A percentile compares a stretch with the other conserved stretches of the same genome.
Evolutionary conservation across 2,888 invertebrate genomes (phyloP).

Genomic region (Coremacera marginata): DNA sequence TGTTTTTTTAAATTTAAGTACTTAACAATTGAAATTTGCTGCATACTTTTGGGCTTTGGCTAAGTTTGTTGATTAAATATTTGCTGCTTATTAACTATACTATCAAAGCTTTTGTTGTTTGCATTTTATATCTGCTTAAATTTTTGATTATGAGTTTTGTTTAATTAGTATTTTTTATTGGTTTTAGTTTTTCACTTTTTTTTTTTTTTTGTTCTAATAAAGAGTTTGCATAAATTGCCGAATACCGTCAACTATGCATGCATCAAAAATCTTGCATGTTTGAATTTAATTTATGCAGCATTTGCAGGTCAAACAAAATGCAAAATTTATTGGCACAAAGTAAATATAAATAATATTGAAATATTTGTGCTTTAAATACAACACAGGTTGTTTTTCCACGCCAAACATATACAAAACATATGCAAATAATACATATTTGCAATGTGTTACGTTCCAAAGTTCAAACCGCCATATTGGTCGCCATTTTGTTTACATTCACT

Average conservation of each 20-base stretch:
- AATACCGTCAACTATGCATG: no score
- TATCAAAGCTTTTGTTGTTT: background rate
- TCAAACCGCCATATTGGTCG: conserved; percentile 13
- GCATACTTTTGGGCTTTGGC: conserved; percentile 7
- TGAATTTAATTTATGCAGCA: background rate
- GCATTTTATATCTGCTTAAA: background rate
- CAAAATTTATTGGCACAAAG: background rate
- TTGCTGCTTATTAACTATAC: background rate
- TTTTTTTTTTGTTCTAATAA: no score
- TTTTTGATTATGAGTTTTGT: no score
- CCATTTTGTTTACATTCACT: conserved; percentile 18
- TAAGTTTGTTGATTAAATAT: conserved; percentile 22
- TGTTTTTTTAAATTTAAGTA: background rate
- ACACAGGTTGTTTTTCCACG: background rate
- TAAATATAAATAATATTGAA: background rate
- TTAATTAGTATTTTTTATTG: background rate
- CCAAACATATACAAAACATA: background rate
- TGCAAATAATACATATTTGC: conserved; percentile 26
- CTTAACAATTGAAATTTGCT: background rate
- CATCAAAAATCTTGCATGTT: background rate
- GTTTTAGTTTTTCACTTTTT: conserved; percentile 3
- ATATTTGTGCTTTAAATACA: background rate
- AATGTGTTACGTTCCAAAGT: background rate
- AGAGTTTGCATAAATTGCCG: no score
- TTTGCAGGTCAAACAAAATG: background rate